Base-by-base conservation (phyloP, 1,140 invertebrate species). In the Paracyclopina nana region DNA sequence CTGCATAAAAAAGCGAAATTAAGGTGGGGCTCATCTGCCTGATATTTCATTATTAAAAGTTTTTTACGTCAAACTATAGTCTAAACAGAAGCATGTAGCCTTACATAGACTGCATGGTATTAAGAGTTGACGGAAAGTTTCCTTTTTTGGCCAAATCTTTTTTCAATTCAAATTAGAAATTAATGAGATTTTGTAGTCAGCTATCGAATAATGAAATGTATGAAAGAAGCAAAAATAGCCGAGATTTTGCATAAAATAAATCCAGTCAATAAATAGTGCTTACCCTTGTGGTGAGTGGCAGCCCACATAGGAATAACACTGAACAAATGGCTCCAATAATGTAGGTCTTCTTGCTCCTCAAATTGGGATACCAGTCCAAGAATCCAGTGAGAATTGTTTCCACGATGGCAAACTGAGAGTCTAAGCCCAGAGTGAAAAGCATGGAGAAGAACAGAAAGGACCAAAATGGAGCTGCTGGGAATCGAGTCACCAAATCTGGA, bases 401-500 rank as follows among this genome's bases (percentile, higher is more conserved):
- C 44, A 63, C 57, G 12, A 67, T 55, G 16, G 66, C 54, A n/a
- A 53, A 55, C 6, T 55, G 55, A 18, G 78, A 81, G 2, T 82
- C 82, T 11, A 69, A 46, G 1, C 50, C 67, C 8, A 68, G 55
- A 14, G 62, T 65, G 53, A 67, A 61, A 20, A 68, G 55, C 67
- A 69, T 70, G 25, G 67, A 50, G 55, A 69, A 69, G 56, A 69
- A 69, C 0, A 69, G 48, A 6, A 66, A 56, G n/a, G 67, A 59
- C 59, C 67, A 69, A 3, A 69, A 46, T 46, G 63, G 60, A 22
- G 63, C 59, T 9, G 59, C 60, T 5, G 52, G 28, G 55, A 87
- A 65, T 52, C 79, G 70, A 0, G 80, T 73, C 1, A 88, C 77
- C 0, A 82, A 81, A 62, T 85, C 82, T 0, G 83, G 83, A 62